These are phyloP conservation scores for Drosophila orena DNA, from an alignment of 1,140 invertebrate genomes.

Conservation along the genomic window DNA sequence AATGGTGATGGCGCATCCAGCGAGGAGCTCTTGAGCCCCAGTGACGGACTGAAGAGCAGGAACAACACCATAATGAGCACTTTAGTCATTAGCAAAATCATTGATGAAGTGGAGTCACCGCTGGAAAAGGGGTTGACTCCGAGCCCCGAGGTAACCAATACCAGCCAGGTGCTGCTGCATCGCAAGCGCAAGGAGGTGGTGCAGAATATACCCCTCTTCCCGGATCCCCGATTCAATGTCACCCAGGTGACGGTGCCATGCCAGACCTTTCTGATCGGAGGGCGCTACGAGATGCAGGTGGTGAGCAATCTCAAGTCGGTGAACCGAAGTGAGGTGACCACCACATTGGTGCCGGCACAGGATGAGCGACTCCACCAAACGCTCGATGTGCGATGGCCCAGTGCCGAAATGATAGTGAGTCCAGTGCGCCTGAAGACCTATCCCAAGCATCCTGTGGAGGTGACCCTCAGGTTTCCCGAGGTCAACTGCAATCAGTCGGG, in stretches of 20 bases:
- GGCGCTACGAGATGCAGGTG: conserved; percentile 80
- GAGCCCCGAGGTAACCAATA: neutral
- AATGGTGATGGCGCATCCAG: conserved; percentile 12
- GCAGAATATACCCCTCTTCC: conserved; percentile 76
- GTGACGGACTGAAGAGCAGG: conserved; percentile 21
- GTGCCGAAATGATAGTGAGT: conserved; percentile 88
- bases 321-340: conserved; percentile 57
- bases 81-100: conserved; percentile 85
- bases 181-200: conserved; percentile 79
- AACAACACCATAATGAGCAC: conserved; percentile 82
- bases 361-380: conserved; percentile 79
- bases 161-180: conserved; percentile 59
- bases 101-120: conserved; percentile 63
- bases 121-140: conserved; percentile 2
- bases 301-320: conserved; percentile 69
- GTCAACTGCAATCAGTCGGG: conserved; percentile 87
- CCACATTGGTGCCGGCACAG: conserved; percentile 67
- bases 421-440: conserved; percentile 92
- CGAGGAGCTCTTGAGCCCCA: conserved; percentile 58
- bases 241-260: conserved; percentile 82
- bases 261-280: conserved; percentile 74
- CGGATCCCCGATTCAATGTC: conserved; percentile 79
- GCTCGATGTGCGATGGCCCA: conserved; percentile 91
- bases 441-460: conserved; percentile 89
- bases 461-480: conserved; percentile 89